phyloP scores from a whole-genome alignment of 2,797 vertebrate species.

The Parauchenoglanis punctatus region DNA sequence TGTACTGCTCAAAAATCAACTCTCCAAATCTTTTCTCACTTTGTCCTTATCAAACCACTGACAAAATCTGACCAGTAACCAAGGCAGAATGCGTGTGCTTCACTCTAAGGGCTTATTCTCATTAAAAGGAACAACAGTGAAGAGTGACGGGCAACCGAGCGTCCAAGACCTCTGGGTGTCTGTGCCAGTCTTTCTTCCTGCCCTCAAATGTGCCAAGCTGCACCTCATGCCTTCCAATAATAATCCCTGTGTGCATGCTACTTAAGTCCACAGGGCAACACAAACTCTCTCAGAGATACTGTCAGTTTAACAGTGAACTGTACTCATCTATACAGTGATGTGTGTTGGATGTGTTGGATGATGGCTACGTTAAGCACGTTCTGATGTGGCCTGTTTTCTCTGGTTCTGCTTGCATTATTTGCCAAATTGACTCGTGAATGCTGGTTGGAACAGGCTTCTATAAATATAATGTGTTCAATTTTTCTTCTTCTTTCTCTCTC shows the following conservation, averaged over 20 bases:
- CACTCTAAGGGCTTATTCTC: constrained; percentile 60
- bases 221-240: constrained; percentile 39
- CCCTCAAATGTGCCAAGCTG: constrained; percentile 52
- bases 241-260: constrained; percentile 29
- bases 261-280: constrained; percentile 49
- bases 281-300: constrained; percentile 41
- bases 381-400: constrained; percentile 69
- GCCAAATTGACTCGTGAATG: constrained; percentile 79
- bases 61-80: constrained; percentile 51
- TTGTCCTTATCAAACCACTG: constrained; percentile 51
- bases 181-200: constrained; percentile 53
- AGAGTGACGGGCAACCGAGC: constrained; percentile 59
- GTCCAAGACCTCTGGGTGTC: constrained; percentile 52
- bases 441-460: constrained; percentile 70
- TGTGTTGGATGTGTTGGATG: constrained; percentile 64
- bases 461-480: constrained; percentile 74
- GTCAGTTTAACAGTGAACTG: constrained; percentile 37
- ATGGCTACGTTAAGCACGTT: constrained; percentile 66
- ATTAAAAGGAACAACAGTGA: constrained; percentile 61
- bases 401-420: constrained; percentile 73
- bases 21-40: constrained; percentile 32
- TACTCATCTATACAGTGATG: constrained; percentile 67
- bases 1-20: constrained; percentile 33
- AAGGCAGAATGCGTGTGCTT: constrained; percentile 54
- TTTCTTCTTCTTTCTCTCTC: constrained; percentile 64